Percentiles rank a stretch among this genome's conserved stretches.
These are phyloP conservation scores for Lasioglossum baleicum DNA, from an alignment of 1,140 invertebrate genomes.

Conservation along the genomic window DNA sequence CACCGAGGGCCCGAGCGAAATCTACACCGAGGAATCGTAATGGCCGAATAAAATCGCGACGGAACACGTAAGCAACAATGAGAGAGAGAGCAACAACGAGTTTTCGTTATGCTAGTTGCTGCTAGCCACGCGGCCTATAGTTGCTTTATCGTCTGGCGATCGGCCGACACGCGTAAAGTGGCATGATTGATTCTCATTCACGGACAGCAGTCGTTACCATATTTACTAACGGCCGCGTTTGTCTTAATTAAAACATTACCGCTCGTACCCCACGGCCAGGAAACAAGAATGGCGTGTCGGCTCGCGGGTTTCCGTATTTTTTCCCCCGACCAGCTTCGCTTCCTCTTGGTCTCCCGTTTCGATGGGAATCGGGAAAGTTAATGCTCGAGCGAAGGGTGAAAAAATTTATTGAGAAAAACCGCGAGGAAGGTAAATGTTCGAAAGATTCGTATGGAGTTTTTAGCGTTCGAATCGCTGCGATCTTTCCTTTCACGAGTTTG, in stretches of 20 bases:
- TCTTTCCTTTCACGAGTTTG: too few relatives aligned
- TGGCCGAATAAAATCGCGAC: background rate
- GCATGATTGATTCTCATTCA: slow-evolving; percentile 72
- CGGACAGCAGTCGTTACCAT: slow-evolving; percentile 62
- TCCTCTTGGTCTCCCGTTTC: too few relatives aligned
- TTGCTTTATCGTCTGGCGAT: slow-evolving; percentile 59
- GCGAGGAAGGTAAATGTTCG: too few relatives aligned
- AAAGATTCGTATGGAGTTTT: too few relatives aligned
- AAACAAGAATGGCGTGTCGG: slow-evolving; percentile 48
- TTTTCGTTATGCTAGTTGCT: slow-evolving; percentile 27
- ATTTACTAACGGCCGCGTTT: slow-evolving; percentile 66
- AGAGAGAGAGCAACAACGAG: slow-evolving; percentile 11
- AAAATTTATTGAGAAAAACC: background rate
- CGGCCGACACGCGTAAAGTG: slow-evolving; percentile 61
- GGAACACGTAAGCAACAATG: background rate
- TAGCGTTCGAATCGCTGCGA: too few relatives aligned
- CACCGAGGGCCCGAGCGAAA: background rate
- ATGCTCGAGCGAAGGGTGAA: background rate
- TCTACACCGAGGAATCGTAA: background rate
- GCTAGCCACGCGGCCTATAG: slow-evolving; percentile 11
- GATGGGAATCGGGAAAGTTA: background rate
- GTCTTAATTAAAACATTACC: slow-evolving; percentile 69
- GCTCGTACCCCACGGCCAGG: slow-evolving; percentile 31
- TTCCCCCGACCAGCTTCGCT: slow-evolving; percentile 11
- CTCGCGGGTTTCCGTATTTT: slow-evolving; percentile 14